Evolutionary conservation across 2,113 vertebrate species (phyloP).

Genomic region (Climacteris rufus): DNA sequence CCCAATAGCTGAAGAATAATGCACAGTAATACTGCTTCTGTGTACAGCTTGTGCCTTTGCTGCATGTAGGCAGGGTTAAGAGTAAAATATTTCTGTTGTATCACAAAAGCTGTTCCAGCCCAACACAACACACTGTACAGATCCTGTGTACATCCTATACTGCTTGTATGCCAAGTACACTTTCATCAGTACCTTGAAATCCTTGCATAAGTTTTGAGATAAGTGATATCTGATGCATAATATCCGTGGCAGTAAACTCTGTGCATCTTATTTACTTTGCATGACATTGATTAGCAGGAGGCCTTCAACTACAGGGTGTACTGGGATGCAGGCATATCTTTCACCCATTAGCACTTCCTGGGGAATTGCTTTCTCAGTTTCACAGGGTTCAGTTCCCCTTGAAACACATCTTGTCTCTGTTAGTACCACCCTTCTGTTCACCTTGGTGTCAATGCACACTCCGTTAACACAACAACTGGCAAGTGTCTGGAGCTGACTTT

Average conservation of each 20-base stretch:
- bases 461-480: background rate
- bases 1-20: background rate
- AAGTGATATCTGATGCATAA: background rate
- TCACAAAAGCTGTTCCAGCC: background rate
- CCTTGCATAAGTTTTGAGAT: background rate
- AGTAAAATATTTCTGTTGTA: background rate
- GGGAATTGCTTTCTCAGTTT: background rate
- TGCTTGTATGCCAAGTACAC: background rate
- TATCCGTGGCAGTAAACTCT: background rate
- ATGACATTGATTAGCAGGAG: background rate
- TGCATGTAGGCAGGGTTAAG: background rate
- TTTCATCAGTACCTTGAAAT: background rate
- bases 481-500: background rate
- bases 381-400: background rate
- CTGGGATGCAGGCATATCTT: background rate
- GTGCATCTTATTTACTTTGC: background rate
- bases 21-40: too few relatives aligned
- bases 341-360: background rate
- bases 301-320: background rate
- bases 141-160: fast-evolving
- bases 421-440: background rate
- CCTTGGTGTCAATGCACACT: background rate
- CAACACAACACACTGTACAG: background rate
- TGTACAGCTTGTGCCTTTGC: background rate
- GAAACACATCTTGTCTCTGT: background rate